Evolutionary conservation across 23 tunicate genomes (phyloP).

Genomic region (Styela plicata): DNA sequence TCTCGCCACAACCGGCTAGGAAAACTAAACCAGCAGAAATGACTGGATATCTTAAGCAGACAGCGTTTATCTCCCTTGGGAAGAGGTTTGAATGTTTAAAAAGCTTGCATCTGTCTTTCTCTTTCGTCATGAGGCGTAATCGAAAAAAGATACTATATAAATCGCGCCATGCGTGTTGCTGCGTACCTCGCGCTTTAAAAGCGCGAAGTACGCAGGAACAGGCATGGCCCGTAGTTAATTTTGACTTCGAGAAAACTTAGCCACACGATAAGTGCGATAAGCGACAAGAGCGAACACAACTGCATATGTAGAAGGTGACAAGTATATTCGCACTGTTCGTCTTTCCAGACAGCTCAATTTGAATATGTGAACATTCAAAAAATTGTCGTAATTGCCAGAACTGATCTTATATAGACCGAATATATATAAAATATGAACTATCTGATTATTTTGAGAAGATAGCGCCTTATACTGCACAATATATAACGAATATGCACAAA

Average conservation of each 20-base stretch:
- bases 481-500: too few relatives aligned
- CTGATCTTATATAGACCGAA: too few relatives aligned
- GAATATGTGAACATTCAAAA: too few relatives aligned
- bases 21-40: conserved; percentile 17
- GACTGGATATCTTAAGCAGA: background rate
- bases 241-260: too few relatives aligned
- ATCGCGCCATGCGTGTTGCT: background rate
- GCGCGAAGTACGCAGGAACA: too few relatives aligned
- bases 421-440: too few relatives aligned
- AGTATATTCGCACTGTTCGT: background rate
- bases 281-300: background rate
- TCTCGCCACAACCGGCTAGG: conserved; percentile 31
- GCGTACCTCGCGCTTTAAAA: background rate
- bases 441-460: too few relatives aligned
- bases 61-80: conserved; percentile 13
- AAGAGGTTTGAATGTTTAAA: background rate
- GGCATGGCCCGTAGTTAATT: too few relatives aligned
- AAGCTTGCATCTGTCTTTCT: conserved; percentile 21
- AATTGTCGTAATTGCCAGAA: too few relatives aligned
- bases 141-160: too few relatives aligned
- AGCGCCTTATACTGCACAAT: too few relatives aligned
- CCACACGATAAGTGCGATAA: background rate
- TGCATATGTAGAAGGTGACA: background rate
- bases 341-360: background rate
- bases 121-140: conserved; percentile 12